Percentiles rank a stretch among this genome's conserved stretches.
These are phyloP conservation scores for Anodontia alba DNA, from an alignment of 2,888 invertebrate species.

Conservation along the genomic window DNA sequence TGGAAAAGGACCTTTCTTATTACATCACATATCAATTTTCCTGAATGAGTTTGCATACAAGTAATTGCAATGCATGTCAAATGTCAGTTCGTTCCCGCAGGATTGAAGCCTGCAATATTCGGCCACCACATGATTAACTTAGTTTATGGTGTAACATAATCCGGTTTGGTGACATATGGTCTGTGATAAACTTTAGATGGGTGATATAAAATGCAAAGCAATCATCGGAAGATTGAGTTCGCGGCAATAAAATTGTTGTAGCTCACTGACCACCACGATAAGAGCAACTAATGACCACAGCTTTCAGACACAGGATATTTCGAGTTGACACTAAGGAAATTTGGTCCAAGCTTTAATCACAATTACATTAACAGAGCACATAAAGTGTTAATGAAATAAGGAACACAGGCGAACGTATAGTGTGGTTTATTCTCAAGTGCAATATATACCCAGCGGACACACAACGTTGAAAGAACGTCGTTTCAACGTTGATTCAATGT, in stretches of 20 bases:
- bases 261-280: not conserved
- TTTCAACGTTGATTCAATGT: no score
- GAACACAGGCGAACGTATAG: no score
- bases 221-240: not conserved
- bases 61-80: no score
- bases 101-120: not conserved
- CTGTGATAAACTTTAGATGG: not conserved
- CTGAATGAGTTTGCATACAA: no score
- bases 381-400: not conserved
- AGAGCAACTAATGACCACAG: constrained; percentile 1
- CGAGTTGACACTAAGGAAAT: not conserved
- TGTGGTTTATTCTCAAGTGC: no score
- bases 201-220: constrained; percentile 10
- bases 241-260: not conserved
- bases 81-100: not conserved
- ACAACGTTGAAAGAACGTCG: no score
- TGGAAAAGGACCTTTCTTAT: no score
- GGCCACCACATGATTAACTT: not conserved
- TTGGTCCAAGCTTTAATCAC: not conserved
- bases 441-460: no score
- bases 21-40: no score
- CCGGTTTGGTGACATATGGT: not conserved
- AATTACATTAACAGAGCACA: not conserved
- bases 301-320: not conserved
- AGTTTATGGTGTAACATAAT: constrained; percentile 5